Evolutionary conservation across 1,140 invertebrate genomes (phyloP), one percentile per base, ranked within the genome.

Genomic region (Platorchestia sp.): DNA sequence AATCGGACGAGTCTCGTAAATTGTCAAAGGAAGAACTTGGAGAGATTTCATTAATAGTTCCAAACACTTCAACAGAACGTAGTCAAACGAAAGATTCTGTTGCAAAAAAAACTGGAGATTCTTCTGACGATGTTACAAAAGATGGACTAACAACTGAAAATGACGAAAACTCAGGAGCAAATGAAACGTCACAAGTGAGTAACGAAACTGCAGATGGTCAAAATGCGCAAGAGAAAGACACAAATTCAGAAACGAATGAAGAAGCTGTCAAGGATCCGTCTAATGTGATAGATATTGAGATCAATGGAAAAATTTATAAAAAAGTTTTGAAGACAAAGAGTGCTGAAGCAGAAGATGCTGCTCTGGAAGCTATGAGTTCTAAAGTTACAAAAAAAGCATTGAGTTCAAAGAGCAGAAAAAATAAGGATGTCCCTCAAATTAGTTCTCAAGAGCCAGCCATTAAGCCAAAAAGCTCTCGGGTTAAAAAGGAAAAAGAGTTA

Each of bases 261-360:
- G 59, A 51, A 51, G 19, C 14, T 75, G 59, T 75, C 14, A 75
- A 22, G 19, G 91, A 93, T 41, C 91, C 43, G 44, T 44, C 91
- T 44, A 93, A 93, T n/a, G 43, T 93, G 5, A 47, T 93, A 45
- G 45, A 93, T 40, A 93, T 93, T 93, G 91, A 93, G 45, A 93
- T 93, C 6, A 93, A 93, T n/a, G 91, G 91, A 44, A 93, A 45
- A 47, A 41, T 44, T 5, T 93, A 44, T 47, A 93, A 44, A 40
- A 93, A 93, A 93, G 91, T 93, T n/a, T 47, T 93, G 91, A 93
- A 93, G 45, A 93, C 91, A 0, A 93, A 93, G 91, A 93, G 91
- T 93, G 91, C 91, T n/a, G 91, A 93, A 44, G 91, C 43, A 93
- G 91, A 93, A 41, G 91, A 93, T 36, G 91, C 91, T 22, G 91